These are phyloP conservation scores for Diachrysia chrysitis DNA, from an alignment of 2,888 invertebrate genomes.

Conservation along the genomic window DNA sequence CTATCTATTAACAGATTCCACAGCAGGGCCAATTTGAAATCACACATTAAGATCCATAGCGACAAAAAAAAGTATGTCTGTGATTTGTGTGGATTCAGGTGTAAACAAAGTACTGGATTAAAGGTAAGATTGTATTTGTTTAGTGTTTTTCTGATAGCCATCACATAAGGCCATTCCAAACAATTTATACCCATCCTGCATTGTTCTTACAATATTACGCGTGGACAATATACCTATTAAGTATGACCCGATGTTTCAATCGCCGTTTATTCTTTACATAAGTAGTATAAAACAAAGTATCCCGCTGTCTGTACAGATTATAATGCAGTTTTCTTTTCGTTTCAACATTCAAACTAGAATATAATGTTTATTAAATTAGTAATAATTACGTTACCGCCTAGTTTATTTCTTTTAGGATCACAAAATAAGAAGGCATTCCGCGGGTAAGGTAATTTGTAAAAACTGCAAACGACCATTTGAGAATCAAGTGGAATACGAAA, in stretches of 20 bases:
- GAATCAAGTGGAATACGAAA: slow-evolving; percentile 57
- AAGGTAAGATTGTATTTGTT: slow-evolving; percentile 53
- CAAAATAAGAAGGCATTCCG: slow-evolving; percentile 67
- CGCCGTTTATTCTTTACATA: too few species aligned
- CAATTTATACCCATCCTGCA: too few species aligned
- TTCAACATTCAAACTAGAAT: background rate
- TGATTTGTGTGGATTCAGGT: slow-evolving; percentile 68
- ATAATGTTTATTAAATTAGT: background rate
- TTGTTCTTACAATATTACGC: too few species aligned
- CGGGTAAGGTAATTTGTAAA: slow-evolving; percentile 65
- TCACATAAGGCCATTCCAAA: too few species aligned
- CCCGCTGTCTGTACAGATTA: too few species aligned
- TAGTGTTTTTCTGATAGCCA: background rate
- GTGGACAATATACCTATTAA: too few species aligned
- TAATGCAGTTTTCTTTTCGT: too few species aligned
- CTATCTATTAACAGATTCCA: slow-evolving; percentile 62
- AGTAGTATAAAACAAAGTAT: too few species aligned
- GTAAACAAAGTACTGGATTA: slow-evolving; percentile 61
- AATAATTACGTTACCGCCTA: background rate
- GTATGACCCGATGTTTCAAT: too few species aligned
- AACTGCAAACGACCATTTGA: slow-evolving; percentile 63
- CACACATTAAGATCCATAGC: slow-evolving; percentile 65
- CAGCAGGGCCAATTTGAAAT: slow-evolving; percentile 56
- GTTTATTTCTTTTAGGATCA: slow-evolving; percentile 68
- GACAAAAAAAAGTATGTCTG: slow-evolving; percentile 61